phyloP scores from a whole-genome alignment of 1,140 invertebrate species.

The Heterodera carotae region DNA sequence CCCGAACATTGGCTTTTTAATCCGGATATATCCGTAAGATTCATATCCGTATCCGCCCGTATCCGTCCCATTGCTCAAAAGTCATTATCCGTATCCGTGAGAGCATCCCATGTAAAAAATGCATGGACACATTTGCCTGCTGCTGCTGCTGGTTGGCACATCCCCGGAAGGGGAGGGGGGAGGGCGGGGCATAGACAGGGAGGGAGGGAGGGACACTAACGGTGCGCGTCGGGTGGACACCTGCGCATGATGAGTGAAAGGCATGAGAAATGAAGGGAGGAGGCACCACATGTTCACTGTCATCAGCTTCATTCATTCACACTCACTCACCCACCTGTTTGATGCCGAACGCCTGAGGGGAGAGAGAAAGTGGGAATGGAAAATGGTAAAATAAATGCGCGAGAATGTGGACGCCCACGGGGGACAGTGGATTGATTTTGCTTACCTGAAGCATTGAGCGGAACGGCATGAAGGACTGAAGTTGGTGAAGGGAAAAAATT shows the following conservation, averaged over 20 bases:
- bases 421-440: too few relatives aligned
- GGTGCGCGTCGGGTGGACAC: slow-evolving; percentile 61
- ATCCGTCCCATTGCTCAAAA: too few relatives aligned
- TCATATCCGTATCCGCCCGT: too few relatives aligned
- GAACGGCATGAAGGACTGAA: slow-evolving; percentile 63
- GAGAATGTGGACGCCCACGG: background rate
- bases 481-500: background rate
- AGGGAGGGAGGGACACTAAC: background rate
- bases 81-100: too few relatives aligned
- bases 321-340: slow-evolving; percentile 49
- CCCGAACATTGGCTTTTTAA: too few relatives aligned
- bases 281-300: background rate
- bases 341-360: slow-evolving; percentile 57
- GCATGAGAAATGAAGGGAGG: background rate
- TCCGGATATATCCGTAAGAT: too few relatives aligned
- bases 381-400: background rate
- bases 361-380: background rate
- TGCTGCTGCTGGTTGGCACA: too few relatives aligned
- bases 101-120: too few relatives aligned
- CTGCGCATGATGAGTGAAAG: slow-evolving; percentile 26
- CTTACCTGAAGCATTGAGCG: slow-evolving; percentile 59
- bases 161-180: too few relatives aligned
- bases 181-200: background rate
- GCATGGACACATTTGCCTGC: too few relatives aligned
- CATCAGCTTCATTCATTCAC: slow-evolving; percentile 17